Evolutionary conservation across 2,797 vertebrate species (phyloP), one percentile per base, ranked within the genome.

Genomic region (Notamacropus eugenii): DNA sequence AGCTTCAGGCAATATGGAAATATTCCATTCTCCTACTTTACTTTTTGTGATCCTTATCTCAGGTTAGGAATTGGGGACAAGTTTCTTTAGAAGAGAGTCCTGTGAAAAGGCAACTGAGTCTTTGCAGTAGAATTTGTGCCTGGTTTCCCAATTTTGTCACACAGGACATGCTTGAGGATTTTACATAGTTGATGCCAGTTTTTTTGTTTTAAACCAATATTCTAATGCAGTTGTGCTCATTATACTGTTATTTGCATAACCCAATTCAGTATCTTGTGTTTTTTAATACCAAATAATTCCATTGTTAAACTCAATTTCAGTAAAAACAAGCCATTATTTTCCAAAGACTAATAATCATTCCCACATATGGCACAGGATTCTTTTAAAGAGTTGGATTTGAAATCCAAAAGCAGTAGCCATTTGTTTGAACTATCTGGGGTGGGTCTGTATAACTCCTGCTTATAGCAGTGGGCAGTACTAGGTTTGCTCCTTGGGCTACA

Each of bases 251-350:
- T 97, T 96, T 96, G 94, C 96, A 92, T 98, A 95, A 96, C 91
- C 93, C 95, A 93, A 56, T 95, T 28, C 95, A 52, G 0, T 93
- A 95, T 94, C 97, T 91, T 92, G 57, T 87, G 10, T 93, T 96
- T 97, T 96, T 97, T 92, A 90, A 94, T 90, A 94, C 96, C 93
- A 96, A 97, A 91, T 96, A 96, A 97, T 97, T 98, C 93, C 93
- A 95, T 91, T 57, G 95, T 96, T 95, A 96, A 91, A 58, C 46
- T 96, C 55, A 11, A 94, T 97, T 98, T 97, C 97, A 91, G 93
- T 97, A 97, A 98, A 87, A 87, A 97, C 95, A 24, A 95, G 52
- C 93, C 94, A 97, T 97, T 95, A 95, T 98, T 98, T 98, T 94
- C 95, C 93, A 96, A 82, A 97, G 94, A 55, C 67, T 96, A 97